phyloP scores from a whole-genome alignment of 2,797 vertebrate species.

The Notolabrus celidotus region DNA sequence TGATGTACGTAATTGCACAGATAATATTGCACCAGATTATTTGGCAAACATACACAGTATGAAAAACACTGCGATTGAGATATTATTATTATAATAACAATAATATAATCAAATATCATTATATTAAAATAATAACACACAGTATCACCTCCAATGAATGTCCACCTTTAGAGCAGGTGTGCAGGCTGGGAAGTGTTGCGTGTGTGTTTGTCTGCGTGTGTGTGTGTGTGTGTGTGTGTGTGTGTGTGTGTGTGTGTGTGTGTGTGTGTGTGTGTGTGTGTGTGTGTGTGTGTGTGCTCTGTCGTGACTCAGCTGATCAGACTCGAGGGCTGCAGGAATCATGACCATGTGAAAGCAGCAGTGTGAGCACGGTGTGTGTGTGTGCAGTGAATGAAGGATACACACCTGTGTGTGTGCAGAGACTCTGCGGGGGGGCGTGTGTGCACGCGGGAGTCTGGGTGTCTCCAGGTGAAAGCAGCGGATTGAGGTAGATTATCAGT shows the following conservation, averaged over 20 bases:
- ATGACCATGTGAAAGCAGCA: background rate
- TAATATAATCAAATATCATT: too few relatives aligned
- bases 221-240: background rate
- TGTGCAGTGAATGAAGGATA: too few relatives aligned
- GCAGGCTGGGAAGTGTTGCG: background rate
- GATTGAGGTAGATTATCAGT: background rate
- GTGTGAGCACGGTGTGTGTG: accelerated
- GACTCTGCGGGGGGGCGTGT: background rate
- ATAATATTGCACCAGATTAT: too few relatives aligned
- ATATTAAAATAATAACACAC: too few relatives aligned
- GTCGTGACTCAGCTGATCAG: constrained; percentile 22
- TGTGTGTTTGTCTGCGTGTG: constrained; percentile 5
- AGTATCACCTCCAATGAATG: too few relatives aligned
- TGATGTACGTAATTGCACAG: too few relatives aligned
- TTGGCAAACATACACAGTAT: too few relatives aligned
- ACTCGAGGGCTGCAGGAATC: background rate
- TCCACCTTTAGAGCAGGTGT: background rate
- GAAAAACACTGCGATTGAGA: too few relatives aligned
- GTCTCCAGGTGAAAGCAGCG: background rate
- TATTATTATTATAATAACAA: too few relatives aligned
- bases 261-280: background rate
- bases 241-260: background rate
- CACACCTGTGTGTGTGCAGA: background rate
- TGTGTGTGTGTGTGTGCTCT: background rate
- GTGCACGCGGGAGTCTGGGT: background rate